A percentile compares a stretch with the other conserved stretches of the same genome.
Conservation (phyloP, 2,113 vertebrate genomes). For the Thalassoma bifasciatum region DNA sequence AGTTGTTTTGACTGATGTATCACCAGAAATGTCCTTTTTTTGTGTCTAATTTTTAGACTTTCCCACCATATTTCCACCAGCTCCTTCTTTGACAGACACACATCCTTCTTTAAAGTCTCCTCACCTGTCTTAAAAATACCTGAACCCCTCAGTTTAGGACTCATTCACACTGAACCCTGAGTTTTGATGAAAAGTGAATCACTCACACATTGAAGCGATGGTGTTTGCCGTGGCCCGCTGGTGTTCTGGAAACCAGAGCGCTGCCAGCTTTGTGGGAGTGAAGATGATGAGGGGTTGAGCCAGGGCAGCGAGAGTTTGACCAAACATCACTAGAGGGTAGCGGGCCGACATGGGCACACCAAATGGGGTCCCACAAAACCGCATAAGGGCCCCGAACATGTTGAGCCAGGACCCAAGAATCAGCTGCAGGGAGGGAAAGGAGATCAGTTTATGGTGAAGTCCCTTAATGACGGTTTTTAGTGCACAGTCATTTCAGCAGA, state of each 20-base stretch:
- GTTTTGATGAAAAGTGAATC: not conserved
- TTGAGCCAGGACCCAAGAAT: conserved; percentile 91
- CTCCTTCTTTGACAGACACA: too few species aligned
- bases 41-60: too few species aligned
- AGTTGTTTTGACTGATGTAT: not conserved
- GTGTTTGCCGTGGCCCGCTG: conserved; percentile 93
- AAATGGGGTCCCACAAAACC: conserved; percentile 69
- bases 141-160: not conserved
- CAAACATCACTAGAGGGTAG: conserved; percentile 83
- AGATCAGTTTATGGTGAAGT: too few species aligned
- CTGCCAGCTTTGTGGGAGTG: conserved; percentile 93
- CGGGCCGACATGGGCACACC: not conserved
- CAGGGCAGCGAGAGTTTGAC: conserved; percentile 89
- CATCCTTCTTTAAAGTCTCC: too few species aligned
- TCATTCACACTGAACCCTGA: not conserved
- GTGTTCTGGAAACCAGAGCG: conserved; percentile 94
- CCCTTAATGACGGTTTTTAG: too few species aligned
- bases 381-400: conserved; percentile 85
- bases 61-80: too few species aligned
- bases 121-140: too few species aligned
- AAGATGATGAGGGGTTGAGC: conserved; percentile 94
- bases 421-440: conserved; percentile 77
- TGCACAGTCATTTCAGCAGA: too few species aligned
- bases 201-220: conserved; percentile 94
- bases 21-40: too few species aligned